Conservation (phyloP, 2,888 invertebrate species). For the Phytoseiulus persimilis region DNA sequence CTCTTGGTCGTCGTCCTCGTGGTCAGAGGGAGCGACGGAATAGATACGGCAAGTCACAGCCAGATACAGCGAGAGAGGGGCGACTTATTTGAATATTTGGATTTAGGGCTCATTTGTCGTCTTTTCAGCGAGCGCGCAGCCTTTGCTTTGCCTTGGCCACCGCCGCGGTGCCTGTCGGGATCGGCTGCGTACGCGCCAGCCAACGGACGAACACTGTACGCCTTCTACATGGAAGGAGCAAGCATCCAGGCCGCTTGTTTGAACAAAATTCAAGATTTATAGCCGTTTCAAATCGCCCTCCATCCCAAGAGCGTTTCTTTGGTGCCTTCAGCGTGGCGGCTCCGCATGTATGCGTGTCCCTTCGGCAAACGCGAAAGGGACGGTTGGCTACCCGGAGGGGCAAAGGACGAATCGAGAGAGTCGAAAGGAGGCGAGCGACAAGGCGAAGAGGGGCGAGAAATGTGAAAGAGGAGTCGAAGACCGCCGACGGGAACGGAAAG, state of each 20-base stretch:
- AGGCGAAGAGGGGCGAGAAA: neutral
- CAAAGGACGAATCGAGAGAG: no score
- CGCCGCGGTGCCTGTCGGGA: neutral
- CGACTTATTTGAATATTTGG: slow-evolving; percentile 38
- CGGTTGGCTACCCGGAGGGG: neutral
- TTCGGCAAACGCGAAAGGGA: neutral
- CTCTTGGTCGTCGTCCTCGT: neutral
- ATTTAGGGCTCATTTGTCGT: slow-evolving; percentile 39
- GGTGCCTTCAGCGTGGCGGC: neutral
- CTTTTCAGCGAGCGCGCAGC: slow-evolving; percentile 36
- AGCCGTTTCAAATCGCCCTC: slow-evolving; percentile 32
- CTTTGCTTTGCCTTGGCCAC: slow-evolving; percentile 32
- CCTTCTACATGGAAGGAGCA: neutral
- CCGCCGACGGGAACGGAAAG: neutral
- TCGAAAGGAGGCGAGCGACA: no score
- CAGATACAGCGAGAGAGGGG: neutral
- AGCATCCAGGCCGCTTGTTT: neutral
- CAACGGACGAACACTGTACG: neutral
- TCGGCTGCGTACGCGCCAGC: neutral
- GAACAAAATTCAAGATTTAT: slow-evolving; percentile 39
- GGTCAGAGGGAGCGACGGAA: neutral
- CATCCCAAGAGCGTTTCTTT: slow-evolving; percentile 6
- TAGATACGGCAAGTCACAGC: neutral
- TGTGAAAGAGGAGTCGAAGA: neutral
- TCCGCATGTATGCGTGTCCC: neutral